A percentile compares a stretch with the other conserved stretches of the same genome.
phyloP scores from a whole-genome alignment of 1,140 invertebrate species.

The Vanessa tameamea region DNA sequence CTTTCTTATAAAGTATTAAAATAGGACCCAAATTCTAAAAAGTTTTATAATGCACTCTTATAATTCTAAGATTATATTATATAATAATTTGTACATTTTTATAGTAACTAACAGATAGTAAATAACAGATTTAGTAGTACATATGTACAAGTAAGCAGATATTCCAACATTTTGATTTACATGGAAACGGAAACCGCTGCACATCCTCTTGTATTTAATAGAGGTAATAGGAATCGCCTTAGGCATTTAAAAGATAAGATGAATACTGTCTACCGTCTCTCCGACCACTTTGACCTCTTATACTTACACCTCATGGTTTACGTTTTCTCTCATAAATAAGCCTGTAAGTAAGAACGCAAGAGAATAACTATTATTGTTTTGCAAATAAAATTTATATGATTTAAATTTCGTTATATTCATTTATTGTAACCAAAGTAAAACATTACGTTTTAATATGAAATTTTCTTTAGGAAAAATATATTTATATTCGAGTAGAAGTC shows the following conservation, averaged over 20 bases:
- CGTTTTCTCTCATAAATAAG: slow-evolving; percentile 25
- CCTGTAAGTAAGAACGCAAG: slow-evolving; percentile 8
- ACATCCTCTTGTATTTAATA: slow-evolving; percentile 39
- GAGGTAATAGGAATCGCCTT: slow-evolving; percentile 33
- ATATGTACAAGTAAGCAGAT: not conserved
- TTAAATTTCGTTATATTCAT: too few relatives aligned
- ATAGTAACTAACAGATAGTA: too few relatives aligned
- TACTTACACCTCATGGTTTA: slow-evolving; percentile 17
- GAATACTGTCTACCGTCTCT: slow-evolving; percentile 32
- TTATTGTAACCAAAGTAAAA: too few relatives aligned
- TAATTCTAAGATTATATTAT: too few relatives aligned
- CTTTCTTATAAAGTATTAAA: too few relatives aligned
- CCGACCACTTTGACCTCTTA: slow-evolving; percentile 36
- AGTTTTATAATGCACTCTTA: too few relatives aligned
- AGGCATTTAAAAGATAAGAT: slow-evolving; percentile 41
- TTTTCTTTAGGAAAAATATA: too few relatives aligned
- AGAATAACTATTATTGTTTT: slow-evolving; percentile 23
- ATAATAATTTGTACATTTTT: too few relatives aligned
- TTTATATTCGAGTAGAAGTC: too few relatives aligned
- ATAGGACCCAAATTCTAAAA: too few relatives aligned
- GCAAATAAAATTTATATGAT: not conserved
- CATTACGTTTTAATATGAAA: too few relatives aligned
- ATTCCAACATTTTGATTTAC: slow-evolving; percentile 20
- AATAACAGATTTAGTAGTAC: not conserved
- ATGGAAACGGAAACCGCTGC: slow-evolving; percentile 33